Evolutionary conservation across 2,113 vertebrate genomes (phyloP), one percentile per base, ranked within the genome.

Genomic region (Bubo scandiacus): DNA sequence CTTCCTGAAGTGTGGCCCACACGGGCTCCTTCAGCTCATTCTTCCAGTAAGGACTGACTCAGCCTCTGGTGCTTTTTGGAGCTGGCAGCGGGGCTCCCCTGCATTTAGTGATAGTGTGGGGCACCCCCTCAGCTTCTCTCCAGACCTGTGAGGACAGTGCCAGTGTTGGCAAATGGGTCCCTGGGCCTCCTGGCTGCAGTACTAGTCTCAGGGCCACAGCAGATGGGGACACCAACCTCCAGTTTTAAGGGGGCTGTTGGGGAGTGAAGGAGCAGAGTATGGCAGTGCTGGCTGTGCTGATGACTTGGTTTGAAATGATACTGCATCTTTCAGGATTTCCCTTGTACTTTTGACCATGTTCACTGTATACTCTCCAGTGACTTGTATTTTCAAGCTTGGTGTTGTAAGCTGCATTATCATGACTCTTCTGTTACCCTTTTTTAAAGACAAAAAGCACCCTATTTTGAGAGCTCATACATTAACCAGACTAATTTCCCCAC

Each of bases 281-380:
- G 90, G 40, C 75, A 78, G 19, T 2, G 36, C 57, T 34, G 91
- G 49, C 71, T 89, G 78, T 89, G 73, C 83, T 75, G 72, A n/a
- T 57, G 57, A 23, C 38, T 68, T 82, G 84, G 81, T 83, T 66
- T 73, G 88, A 95, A 91, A 88, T 22, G 57, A 89, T 93, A 90
- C 95, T 96, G 95, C 91, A 91, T 94, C 96, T 98, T 94, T 98
- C 95, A 90, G 94, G 92, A 88, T 77, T 86, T 92, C 49, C 90
- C 88, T 59, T 91, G 93, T 97, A 93, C 74, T 97, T 90, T 73
- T 88, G 90, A 95, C 96, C 92, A 80, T 96, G 88, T 96, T 97
- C 97, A 94, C 95, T 97, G 94, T 96, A 92, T 97, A 71, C 82
- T 95, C 88, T 95, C 95, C 96, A 96, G 95, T 97, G 97, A 96